Conservation (phyloP, 2,888 invertebrate genomes). For the Oasisia sp. region DNA sequence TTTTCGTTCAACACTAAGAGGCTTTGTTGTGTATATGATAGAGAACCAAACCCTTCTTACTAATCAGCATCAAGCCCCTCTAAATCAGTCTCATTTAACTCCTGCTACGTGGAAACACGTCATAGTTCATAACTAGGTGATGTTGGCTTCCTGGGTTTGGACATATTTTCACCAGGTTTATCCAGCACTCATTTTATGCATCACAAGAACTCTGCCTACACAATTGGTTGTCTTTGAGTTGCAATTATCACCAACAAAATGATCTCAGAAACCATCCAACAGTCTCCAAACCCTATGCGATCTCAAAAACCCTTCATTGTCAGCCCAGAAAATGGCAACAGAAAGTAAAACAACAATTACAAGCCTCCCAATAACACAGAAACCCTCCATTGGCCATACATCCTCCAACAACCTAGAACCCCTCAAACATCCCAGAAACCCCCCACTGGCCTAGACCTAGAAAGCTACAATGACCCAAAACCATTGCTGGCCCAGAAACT, state of each 20-base stretch:
- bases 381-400: background rate
- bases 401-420: background rate
- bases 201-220: too few species aligned
- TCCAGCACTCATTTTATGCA: background rate
- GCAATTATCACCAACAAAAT: too few species aligned
- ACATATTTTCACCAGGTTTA: too few species aligned
- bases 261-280: background rate
- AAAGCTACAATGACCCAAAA: background rate
- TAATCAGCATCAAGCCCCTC: background rate
- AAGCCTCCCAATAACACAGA: background rate
- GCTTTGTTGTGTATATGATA: too few species aligned
- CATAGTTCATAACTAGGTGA: background rate
- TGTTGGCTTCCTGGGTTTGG: background rate
- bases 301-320: too few species aligned
- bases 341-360: too few species aligned
- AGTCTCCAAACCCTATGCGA: background rate
- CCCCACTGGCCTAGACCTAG: background rate
- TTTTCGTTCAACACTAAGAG: too few species aligned
- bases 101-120: background rate
- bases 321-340: too few species aligned
- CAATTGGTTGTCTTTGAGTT: too few species aligned
- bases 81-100: background rate
- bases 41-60: background rate
- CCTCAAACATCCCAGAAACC: background rate
- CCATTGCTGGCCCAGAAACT: background rate